Conservation (phyloP, 2,113 vertebrate species). For the Heloderma charlesbogerti region DNA sequence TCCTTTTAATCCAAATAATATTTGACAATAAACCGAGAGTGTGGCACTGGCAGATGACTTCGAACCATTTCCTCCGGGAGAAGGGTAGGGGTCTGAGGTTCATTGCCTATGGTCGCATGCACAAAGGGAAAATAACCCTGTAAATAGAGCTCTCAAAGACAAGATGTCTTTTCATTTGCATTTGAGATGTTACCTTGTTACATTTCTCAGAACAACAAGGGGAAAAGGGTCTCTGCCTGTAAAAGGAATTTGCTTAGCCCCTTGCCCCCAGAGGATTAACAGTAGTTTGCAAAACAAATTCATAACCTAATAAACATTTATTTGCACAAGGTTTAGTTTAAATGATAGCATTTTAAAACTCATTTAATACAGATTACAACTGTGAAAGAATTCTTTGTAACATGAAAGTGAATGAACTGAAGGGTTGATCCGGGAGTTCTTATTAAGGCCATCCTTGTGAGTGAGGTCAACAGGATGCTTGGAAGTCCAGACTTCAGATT, state of each 20-base stretch:
- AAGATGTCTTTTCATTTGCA: slow-evolving; percentile 35
- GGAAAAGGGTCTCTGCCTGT: not conserved
- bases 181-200: slow-evolving; percentile 43
- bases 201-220: slow-evolving; percentile 32
- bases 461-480: slow-evolving; percentile 31
- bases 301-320: slow-evolving; percentile 43
- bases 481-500: slow-evolving; percentile 12
- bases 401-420: slow-evolving; percentile 5
- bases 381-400: slow-evolving; percentile 40
- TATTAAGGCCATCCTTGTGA: slow-evolving; percentile 22
- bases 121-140: not conserved
- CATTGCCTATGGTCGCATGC: not conserved
- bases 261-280: slow-evolving; percentile 30
- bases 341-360: slow-evolving; percentile 43
- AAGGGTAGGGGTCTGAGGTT: not conserved
- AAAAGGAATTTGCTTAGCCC: slow-evolving; percentile 36
- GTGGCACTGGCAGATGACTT: not conserved
- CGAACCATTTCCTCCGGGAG: not conserved
- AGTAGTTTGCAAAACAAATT: slow-evolving; percentile 40
- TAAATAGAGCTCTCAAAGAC: slow-evolving; percentile 19
- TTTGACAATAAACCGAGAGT: not conserved
- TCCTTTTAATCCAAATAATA: slow-evolving; percentile 26
- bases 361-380: slow-evolving; percentile 33
- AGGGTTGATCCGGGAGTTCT: not conserved
- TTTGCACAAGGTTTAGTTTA: slow-evolving; percentile 38